Conservation (phyloP, 2,888 invertebrate genomes). For the Conchocele bisecta region DNA sequence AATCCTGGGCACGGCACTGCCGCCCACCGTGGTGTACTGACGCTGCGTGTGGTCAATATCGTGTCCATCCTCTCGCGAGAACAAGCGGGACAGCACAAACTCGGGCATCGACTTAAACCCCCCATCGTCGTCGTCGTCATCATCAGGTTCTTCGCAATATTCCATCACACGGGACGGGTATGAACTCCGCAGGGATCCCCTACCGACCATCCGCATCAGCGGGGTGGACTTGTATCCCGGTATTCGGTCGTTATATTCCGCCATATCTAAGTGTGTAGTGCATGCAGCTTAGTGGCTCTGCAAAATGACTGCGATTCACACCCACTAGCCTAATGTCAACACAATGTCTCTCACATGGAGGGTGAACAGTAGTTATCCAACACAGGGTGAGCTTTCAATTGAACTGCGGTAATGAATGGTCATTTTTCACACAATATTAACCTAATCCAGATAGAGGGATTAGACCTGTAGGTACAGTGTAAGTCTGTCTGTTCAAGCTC, state of each 20-base stretch:
- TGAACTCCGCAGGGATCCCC: slow-evolving; percentile 45
- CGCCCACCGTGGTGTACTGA: not conserved
- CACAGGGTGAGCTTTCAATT: no score
- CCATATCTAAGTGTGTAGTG: no score
- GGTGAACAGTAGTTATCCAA: no score
- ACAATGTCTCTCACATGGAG: no score
- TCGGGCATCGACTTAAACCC: slow-evolving; percentile 56
- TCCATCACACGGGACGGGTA: slow-evolving; percentile 46
- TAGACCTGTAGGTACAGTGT: no score
- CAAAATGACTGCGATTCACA: no score
- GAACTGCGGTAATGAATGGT: no score
- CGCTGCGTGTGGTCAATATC: not conserved
- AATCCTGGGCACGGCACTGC: not conserved
- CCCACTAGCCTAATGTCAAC: no score
- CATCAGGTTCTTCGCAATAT: slow-evolving; percentile 13
- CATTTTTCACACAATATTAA: no score
- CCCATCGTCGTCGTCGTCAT: slow-evolving; percentile 45
- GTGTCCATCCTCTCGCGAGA: slow-evolving; percentile 15
- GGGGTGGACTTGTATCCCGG: slow-evolving; percentile 36
- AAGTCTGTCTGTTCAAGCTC: no score
- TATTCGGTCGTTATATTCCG: slow-evolving; percentile 22
- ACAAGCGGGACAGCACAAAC: slow-evolving; percentile 39
- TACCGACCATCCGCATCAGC: slow-evolving; percentile 11
- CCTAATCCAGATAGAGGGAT: no score
- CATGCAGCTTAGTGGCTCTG: no score